These are phyloP conservation scores for Sphyrna mokarran DNA, from an alignment of 2,113 vertebrate species.

Conservation along the genomic window DNA sequence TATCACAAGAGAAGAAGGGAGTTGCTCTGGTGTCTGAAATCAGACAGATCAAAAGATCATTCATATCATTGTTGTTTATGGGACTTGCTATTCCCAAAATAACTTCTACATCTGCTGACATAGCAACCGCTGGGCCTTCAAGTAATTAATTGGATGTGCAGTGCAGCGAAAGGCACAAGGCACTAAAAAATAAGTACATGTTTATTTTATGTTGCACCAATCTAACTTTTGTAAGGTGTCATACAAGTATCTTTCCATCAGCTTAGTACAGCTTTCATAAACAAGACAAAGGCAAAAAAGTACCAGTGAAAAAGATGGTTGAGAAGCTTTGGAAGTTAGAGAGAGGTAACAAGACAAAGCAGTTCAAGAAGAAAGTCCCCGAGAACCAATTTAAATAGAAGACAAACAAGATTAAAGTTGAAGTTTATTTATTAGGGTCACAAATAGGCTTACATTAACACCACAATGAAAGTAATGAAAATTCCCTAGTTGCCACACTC, in stretches of 20 bases:
- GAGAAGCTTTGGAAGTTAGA: not conserved
- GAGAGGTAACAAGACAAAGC: not conserved
- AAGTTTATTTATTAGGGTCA: no score
- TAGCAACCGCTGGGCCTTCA: not conserved
- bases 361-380: not conserved
- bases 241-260: not conserved
- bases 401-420: not conserved
- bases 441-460: no score
- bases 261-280: not conserved
- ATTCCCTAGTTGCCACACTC: no score
- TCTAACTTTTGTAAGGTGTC: not conserved
- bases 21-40: not conserved
- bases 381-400: not conserved
- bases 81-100: not conserved
- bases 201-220: not conserved
- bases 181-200: not conserved
- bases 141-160: not conserved
- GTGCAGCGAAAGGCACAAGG: not conserved
- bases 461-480: no score
- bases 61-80: not conserved
- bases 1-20: not conserved
- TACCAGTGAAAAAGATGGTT: not conserved
- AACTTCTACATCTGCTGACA: not conserved
- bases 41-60: not conserved
- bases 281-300: not conserved